Conservation (phyloP, 2,113 vertebrate genomes). For the Oreochromis tanganicae region DNA sequence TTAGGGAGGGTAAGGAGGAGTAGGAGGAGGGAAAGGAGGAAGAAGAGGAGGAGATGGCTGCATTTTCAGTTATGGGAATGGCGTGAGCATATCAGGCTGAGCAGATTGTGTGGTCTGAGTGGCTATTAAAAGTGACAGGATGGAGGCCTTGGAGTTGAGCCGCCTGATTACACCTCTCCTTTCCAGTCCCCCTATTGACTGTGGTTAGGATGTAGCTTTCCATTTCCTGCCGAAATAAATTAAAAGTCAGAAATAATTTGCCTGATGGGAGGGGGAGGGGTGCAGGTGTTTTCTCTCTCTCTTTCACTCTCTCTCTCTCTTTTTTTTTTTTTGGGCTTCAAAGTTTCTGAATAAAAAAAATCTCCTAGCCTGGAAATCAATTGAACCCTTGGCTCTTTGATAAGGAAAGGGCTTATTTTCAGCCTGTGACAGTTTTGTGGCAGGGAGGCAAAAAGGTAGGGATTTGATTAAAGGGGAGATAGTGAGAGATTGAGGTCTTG, state of each 20-base stretch:
- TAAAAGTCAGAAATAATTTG: slow-evolving; percentile 99
- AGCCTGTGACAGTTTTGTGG: slow-evolving; percentile 93
- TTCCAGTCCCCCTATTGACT: slow-evolving; percentile 89
- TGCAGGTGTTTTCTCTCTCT: slow-evolving; percentile 78
- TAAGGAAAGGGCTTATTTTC: slow-evolving; percentile 86
- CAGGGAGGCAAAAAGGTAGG: slow-evolving; percentile 78
- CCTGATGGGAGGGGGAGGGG: slow-evolving; percentile 76
- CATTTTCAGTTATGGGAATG: slow-evolving; percentile 70
- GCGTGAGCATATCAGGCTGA: slow-evolving; percentile 80
- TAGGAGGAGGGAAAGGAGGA: slow-evolving; percentile 30
- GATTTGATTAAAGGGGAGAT: slow-evolving; percentile 97
- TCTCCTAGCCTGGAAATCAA: slow-evolving; percentile 82
- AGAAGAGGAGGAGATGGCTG: slow-evolving; percentile 52
- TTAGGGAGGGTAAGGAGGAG: slow-evolving; percentile 78
- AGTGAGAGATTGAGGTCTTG: slow-evolving; percentile 99
- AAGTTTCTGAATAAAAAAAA: slow-evolving; percentile 72
- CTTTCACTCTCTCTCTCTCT: background rate
- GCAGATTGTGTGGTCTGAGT: slow-evolving; percentile 88
- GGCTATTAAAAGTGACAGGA: slow-evolving; percentile 95
- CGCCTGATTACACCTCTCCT: slow-evolving; percentile 88
- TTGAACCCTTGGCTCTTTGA: slow-evolving; percentile 85
- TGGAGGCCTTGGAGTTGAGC: slow-evolving; percentile 80
- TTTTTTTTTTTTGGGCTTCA: slow-evolving; percentile 13
- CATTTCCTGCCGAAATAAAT: slow-evolving; percentile 99
- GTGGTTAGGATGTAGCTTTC: slow-evolving; percentile 94